These are phyloP conservation scores for Periplaneta americana DNA, from an alignment of 1,140 invertebrate species.

Conservation along the genomic window DNA sequence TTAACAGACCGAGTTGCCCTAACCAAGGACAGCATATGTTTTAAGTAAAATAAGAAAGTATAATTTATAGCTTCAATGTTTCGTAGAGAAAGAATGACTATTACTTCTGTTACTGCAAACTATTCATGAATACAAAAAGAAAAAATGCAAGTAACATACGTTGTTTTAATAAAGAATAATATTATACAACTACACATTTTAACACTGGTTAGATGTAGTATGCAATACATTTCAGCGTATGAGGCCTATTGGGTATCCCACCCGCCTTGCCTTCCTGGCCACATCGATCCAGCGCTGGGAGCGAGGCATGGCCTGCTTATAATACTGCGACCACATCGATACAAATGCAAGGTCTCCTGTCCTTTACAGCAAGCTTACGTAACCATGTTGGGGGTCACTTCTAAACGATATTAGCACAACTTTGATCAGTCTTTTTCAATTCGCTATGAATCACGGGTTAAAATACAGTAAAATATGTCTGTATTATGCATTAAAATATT, in stretches of 20 bases:
- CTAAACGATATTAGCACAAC: not conserved
- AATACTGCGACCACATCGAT: not conserved
- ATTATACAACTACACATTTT: too few species aligned
- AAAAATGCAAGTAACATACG: not conserved
- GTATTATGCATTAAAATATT: too few species aligned
- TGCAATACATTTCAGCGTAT: not conserved
- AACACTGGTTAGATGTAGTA: too few species aligned
- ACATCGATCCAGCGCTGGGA: not conserved
- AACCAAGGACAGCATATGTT: not conserved
- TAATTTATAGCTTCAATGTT: not conserved
- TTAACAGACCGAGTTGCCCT: not conserved
- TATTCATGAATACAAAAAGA: not conserved
- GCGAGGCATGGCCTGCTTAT: not conserved
- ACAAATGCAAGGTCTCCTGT: not conserved
- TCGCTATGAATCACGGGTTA: not conserved
- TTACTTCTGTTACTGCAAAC: not conserved
- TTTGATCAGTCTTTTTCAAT: not conserved
- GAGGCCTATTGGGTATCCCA: not conserved
- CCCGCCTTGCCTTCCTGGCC: not conserved
- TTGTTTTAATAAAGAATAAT: too few species aligned
- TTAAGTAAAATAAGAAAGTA: not conserved
- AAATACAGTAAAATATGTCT: not conserved
- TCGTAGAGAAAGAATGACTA: not conserved
- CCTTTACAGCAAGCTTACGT: not conserved
- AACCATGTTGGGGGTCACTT: not conserved